Conservation (phyloP, 2,888 invertebrate species). For the Elgonia sp. region DNA sequence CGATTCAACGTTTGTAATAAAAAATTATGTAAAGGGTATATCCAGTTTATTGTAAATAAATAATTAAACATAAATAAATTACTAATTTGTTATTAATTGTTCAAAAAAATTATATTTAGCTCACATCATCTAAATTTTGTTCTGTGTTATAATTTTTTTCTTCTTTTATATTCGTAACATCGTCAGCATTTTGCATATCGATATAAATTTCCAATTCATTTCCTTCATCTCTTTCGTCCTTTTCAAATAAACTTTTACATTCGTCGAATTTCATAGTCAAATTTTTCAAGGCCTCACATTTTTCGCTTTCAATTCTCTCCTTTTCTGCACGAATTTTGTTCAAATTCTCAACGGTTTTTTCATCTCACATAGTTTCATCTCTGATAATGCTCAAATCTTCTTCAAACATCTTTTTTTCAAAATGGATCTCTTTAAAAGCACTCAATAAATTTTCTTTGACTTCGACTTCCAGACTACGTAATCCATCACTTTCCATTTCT, state of each 20-base stretch:
- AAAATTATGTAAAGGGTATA: too few species aligned
- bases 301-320: slow-evolving; percentile 57
- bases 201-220: slow-evolving; percentile 10
- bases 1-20: too few species aligned
- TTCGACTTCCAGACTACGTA: neutral
- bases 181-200: neutral
- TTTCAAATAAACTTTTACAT: slow-evolving; percentile 18
- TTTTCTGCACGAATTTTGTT: slow-evolving; percentile 42
- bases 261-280: slow-evolving; percentile 51
- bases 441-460: neutral
- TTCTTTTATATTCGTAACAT: neutral
- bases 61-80: too few species aligned
- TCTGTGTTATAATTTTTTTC: too few species aligned
- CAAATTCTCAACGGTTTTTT: slow-evolving; percentile 38
- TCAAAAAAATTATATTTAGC: too few species aligned
- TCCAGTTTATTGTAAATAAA: too few species aligned
- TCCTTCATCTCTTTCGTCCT: neutral
- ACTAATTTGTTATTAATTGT: too few species aligned
- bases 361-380: slow-evolving; percentile 18
- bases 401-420: neutral
- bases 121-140: too few species aligned
- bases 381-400: slow-evolving; percentile 3
- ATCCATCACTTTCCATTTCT: neutral
- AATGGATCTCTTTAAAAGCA: neutral
- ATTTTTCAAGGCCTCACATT: slow-evolving; percentile 46